These are phyloP conservation scores for Myotis planiceps DNA, from an alignment of 2,797 vertebrate genomes.

Conservation along the genomic window DNA sequence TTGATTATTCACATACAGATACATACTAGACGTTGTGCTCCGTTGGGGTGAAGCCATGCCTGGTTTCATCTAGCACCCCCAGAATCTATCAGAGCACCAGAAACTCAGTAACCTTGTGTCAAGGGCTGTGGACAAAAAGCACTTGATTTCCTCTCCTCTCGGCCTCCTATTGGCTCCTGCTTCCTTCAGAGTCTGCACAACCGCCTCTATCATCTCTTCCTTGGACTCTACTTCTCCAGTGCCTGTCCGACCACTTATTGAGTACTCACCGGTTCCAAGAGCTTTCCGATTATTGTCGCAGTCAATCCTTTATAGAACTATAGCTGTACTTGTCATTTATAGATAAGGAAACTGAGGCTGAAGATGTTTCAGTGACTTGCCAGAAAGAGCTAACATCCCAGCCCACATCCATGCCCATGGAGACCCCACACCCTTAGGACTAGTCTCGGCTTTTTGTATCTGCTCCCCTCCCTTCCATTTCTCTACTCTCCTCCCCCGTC, in stretches of 20 bases:
- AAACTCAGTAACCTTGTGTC: neutral
- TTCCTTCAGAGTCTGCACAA: neutral
- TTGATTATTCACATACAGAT: neutral
- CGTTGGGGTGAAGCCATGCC: neutral
- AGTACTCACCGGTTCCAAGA: neutral
- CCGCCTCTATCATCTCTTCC: neutral
- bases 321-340: neutral
- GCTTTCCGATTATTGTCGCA: neutral
- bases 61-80: neutral
- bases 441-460: rapidly evolving
- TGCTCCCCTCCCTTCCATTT: rapidly evolving
- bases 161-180: neutral
- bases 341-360: neutral
- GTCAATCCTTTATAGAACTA: rapidly evolving
- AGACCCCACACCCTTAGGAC: rapidly evolving
- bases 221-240: neutral
- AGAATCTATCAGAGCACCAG: neutral
- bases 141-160: neutral
- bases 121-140: neutral
- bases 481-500: neutral
- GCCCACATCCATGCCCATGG: rapidly evolving
- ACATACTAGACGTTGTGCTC: neutral
- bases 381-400: neutral
- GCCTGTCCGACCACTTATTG: rapidly evolving
- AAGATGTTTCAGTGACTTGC: neutral